These are phyloP conservation scores for Teinopalpus imperialis DNA, from an alignment of 2,888 invertebrate species.

Conservation along the genomic window DNA sequence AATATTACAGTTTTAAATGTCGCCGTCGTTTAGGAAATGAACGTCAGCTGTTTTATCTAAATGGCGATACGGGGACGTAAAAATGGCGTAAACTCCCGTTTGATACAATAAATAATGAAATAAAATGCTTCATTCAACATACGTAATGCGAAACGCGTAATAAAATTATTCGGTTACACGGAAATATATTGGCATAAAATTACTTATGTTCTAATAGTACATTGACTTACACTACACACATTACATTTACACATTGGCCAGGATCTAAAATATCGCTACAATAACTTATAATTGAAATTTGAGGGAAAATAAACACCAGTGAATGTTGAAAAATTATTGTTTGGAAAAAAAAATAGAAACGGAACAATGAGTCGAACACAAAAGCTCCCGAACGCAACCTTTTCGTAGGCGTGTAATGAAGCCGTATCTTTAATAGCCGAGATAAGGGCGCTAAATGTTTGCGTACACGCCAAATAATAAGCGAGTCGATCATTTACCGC, in stretches of 20 bases:
- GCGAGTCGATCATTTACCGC: constrained; percentile 75
- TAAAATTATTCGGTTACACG: constrained; percentile 24
- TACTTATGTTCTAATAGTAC: too few relatives aligned
- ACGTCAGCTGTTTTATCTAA: constrained; percentile 70
- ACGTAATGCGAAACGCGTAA: constrained; percentile 28
- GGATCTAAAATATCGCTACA: constrained; percentile 1
- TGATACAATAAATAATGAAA: constrained; percentile 66
- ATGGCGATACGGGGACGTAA: constrained; percentile 61
- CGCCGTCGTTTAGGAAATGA: constrained; percentile 61
- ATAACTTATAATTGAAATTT: constrained; percentile 13
- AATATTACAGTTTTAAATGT: constrained; percentile 37
- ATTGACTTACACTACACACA: too few relatives aligned
- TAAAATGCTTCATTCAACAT: constrained; percentile 50
- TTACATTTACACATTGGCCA: too few relatives aligned
- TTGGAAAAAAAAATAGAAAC: constrained; percentile 33
- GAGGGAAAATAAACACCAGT: constrained; percentile 16
- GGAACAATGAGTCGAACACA: constrained; percentile 41
- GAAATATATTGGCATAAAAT: too few relatives aligned
- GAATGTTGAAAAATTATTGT: constrained; percentile 34
- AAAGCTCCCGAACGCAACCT: constrained; percentile 46
- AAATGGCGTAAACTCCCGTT: constrained; percentile 63
- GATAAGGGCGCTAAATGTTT: constrained; percentile 80
- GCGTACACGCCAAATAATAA: constrained; percentile 81
- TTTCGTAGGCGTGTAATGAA: constrained; percentile 66
- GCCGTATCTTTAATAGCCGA: constrained; percentile 78